A percentile compares a stretch with the other conserved stretches of the same genome.
phyloP scores from a whole-genome alignment of 2,888 invertebrate genomes.

The Phorcus lineatus region DNA sequence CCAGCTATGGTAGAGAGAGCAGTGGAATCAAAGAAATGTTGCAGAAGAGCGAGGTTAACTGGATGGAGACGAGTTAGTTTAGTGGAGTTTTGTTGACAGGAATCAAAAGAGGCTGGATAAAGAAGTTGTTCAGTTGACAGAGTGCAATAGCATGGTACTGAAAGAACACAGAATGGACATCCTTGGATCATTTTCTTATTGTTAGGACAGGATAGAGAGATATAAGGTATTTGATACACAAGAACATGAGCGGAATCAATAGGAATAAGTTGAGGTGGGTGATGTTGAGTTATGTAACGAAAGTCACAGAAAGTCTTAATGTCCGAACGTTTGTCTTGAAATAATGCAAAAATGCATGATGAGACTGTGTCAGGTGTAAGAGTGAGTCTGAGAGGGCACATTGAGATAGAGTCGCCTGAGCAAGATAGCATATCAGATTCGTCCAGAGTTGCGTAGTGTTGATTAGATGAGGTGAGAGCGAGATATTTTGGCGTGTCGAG shows the following conservation, averaged over 20 bases:
- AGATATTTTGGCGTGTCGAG: not conserved
- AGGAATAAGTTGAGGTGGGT: not conserved
- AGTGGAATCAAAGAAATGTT: conserved; percentile 6
- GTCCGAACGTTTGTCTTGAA: not conserved
- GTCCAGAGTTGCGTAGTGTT: not conserved
- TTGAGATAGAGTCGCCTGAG: not conserved
- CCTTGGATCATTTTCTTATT: not conserved
- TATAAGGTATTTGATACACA: not conserved
- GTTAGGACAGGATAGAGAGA: not conserved
- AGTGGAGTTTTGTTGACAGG: not conserved
- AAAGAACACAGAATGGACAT: not conserved
- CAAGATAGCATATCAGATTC: not conserved
- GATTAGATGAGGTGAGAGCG: not conserved
- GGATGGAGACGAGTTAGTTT: not conserved
- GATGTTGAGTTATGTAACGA: not conserved
- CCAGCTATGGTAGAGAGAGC: not conserved
- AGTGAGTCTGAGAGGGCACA: not conserved
- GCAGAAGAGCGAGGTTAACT: not conserved
- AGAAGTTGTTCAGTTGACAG: not conserved
- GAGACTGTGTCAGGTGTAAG: not conserved
- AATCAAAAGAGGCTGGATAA: not conserved
- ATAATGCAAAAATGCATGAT: not conserved
- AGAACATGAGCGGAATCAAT: not conserved
- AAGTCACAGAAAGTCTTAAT: not conserved
- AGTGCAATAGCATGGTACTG: not conserved